These are phyloP conservation scores for Panthera uncia DNA, from an alignment of 2,113 vertebrate species.

Conservation along the genomic window DNA sequence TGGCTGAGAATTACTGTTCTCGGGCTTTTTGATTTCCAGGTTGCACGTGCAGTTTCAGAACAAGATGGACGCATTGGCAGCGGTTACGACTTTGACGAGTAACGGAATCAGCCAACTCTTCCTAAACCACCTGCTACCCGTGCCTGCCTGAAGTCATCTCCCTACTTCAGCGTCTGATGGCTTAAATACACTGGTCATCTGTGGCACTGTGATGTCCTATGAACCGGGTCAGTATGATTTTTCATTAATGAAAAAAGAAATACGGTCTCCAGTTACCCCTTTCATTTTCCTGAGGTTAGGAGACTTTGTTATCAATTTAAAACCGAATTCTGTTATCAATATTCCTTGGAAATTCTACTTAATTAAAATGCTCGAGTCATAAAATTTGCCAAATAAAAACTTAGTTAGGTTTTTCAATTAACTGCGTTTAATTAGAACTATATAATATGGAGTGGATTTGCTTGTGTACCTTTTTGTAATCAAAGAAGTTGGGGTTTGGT, in stretches of 20 bases:
- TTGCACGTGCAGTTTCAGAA: background rate
- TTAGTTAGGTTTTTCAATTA: constrained; percentile 74
- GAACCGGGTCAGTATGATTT: background rate
- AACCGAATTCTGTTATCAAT: constrained; percentile 63
- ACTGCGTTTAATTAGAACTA: constrained; percentile 71
- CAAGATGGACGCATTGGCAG: too few species aligned
- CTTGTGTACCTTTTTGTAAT: background rate
- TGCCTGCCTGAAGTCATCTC: background rate
- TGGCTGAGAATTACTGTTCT: background rate
- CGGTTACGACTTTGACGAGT: background rate
- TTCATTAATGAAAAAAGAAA: constrained; percentile 20
- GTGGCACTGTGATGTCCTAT: background rate
- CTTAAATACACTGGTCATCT: background rate
- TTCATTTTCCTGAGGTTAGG: constrained; percentile 36
- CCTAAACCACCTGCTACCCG: background rate
- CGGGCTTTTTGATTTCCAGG: background rate
- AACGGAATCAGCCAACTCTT: background rate
- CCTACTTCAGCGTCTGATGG: too few species aligned
- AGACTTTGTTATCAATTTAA: constrained; percentile 66
- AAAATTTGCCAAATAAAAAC: constrained; percentile 77
- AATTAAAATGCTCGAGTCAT: constrained; percentile 61
- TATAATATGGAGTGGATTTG: background rate
- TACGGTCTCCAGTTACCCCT: background rate
- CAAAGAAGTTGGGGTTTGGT: constrained; percentile 44
- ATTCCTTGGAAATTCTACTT: constrained; percentile 70